These are phyloP conservation scores for Umimayanthus kanabou DNA, from an alignment of 92 coral and sea anemone species.

Conservation along the genomic window DNA sequence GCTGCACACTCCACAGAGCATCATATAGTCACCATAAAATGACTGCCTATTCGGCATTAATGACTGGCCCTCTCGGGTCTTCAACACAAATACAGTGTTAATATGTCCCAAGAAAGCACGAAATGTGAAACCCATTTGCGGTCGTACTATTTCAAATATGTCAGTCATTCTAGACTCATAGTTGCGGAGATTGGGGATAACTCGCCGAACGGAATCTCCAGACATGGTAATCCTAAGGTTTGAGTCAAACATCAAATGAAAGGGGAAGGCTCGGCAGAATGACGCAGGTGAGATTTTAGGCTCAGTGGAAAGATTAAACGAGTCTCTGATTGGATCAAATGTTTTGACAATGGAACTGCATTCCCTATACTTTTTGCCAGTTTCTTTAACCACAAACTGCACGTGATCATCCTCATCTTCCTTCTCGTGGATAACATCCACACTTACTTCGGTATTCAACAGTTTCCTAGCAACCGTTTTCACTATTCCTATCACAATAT, in stretches of 20 bases:
- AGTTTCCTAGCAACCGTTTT: constrained; percentile 86
- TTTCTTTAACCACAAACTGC: constrained; percentile 82
- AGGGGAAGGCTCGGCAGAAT: constrained; percentile 82
- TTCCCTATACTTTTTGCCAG: constrained; percentile 48
- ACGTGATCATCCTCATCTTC: constrained; percentile 70
- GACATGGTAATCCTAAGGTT: constrained; percentile 69
- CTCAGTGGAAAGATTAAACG: constrained; percentile 58
- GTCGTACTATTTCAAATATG: constrained; percentile 76
- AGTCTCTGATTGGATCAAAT: constrained; percentile 61
- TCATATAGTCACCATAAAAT: constrained; percentile 21
- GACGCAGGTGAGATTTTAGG: constrained; percentile 91
- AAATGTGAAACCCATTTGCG: constrained; percentile 69
- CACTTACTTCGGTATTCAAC: constrained; percentile 78
- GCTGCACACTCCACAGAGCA: constrained; percentile 42
- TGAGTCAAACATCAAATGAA: constrained; percentile 84
- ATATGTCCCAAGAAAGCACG: constrained; percentile 78
- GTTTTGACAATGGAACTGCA: constrained; percentile 50
- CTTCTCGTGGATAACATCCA: constrained; percentile 60
- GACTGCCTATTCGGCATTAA: constrained; percentile 28
- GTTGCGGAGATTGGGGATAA: constrained; percentile 52
- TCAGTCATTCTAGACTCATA: constrained; percentile 62
- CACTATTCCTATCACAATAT: constrained; percentile 82
- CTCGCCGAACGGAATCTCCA: constrained; percentile 80
- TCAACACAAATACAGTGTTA: constrained; percentile 88
- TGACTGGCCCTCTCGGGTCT: constrained; percentile 63